Percentiles rank a stretch among this genome's conserved stretches.
phyloP scores from a whole-genome alignment of 1,140 invertebrate species.

The Diabrotica virgifera region DNA sequence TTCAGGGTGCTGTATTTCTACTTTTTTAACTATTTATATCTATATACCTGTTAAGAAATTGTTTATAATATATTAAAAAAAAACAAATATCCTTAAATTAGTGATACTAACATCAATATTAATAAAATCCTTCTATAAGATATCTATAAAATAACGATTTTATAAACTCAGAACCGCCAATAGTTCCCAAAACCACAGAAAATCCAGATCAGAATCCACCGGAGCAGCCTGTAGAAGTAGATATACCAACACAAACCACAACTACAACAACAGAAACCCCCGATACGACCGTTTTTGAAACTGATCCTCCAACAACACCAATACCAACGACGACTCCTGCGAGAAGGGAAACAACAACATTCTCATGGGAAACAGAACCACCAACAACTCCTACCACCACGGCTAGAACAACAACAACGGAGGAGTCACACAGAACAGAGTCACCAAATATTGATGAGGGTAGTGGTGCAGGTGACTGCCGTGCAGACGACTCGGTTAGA shows the following conservation, averaged over 20 bases:
- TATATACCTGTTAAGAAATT: no score
- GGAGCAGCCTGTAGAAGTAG: background rate
- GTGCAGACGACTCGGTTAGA: conserved; percentile 55
- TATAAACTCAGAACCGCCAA: conserved; percentile 20
- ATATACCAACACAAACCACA: conserved; percentile 24
- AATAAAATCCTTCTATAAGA: no score
- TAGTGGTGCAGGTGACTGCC: conserved; percentile 39
- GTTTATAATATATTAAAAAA: no score
- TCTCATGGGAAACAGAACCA: background rate
- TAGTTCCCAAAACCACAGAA: background rate
- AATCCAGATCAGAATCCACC: conserved; percentile 5
- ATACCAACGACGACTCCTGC: background rate
- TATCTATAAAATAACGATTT: background rate
- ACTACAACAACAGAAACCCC: conserved; percentile 22
- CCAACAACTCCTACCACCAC: conserved; percentile 31
- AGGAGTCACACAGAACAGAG: background rate
- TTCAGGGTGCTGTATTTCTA: no score
- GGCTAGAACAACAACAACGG: conserved; percentile 29
- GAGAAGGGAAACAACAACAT: background rate
- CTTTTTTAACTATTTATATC: no score
- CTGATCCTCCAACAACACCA: background rate
- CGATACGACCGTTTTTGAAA: background rate
- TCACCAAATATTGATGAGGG: conserved; percentile 9
- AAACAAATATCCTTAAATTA: no score
- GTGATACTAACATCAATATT: no score